Evolutionary conservation across 2,113 vertebrate species (phyloP).

Genomic region (Dromaius novaehollandiae): DNA sequence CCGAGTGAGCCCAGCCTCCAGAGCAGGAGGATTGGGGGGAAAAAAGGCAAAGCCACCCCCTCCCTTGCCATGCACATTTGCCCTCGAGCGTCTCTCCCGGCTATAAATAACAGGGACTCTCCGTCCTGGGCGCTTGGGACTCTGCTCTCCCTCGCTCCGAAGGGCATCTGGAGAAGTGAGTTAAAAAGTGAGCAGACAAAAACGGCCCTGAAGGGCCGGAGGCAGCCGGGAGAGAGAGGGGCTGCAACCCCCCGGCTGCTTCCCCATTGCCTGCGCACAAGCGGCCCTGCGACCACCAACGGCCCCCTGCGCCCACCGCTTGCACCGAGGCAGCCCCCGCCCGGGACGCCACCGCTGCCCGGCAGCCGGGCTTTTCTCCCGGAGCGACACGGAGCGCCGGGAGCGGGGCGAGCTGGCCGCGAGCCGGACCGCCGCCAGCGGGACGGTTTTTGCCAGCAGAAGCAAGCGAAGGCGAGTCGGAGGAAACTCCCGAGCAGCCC

Average conservation of each 20-base stretch:
- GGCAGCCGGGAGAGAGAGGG: neutral
- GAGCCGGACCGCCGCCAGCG: rapidly evolving
- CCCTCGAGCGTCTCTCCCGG: neutral
- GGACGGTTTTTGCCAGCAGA: neutral
- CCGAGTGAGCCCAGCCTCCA: neutral
- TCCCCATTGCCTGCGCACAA: too few species aligned
- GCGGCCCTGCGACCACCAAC: too few species aligned
- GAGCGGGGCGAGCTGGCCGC: neutral
- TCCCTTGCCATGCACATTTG: neutral
- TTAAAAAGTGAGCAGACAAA: neutral
- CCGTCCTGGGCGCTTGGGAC: neutral
- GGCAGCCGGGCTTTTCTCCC: too few species aligned
- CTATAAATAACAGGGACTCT: neutral
- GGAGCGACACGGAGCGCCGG: rapidly evolving
- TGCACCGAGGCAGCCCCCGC: too few species aligned
- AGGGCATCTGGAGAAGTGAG: neutral
- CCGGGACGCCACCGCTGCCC: too few species aligned
- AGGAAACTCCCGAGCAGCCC: neutral
- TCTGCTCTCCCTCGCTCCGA: neutral
- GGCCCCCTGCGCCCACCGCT: too few species aligned
- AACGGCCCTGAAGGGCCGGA: neutral
- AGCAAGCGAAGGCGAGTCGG: neutral
- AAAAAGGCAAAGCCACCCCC: neutral
- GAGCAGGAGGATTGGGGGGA: neutral
- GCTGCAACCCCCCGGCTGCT: too few species aligned